Base-by-base conservation (phyloP, 2,113 vertebrate genomes). In the Oncorhynchus mykiss region DNA sequence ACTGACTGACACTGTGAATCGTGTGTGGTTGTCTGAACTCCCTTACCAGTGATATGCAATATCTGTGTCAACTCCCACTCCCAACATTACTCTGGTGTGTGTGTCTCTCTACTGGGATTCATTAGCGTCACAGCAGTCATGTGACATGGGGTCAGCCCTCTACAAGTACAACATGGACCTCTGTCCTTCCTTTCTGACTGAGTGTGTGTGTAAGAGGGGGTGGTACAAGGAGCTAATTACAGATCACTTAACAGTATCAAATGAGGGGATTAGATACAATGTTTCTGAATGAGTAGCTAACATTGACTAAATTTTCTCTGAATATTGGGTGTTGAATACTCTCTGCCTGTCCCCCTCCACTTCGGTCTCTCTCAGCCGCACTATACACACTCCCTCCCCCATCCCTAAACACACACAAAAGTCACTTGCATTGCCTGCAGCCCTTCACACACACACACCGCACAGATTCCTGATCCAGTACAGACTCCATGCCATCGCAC, bases 401-500 rank as follows among this genome's bases (percentile, higher is more conserved):
- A 20, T 34, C 31, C 18, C 67, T 9, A 69, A 20, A 69, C 31
- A 69, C 67, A 69, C 67, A 69, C 68, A 70, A 34, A 34, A 45
- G 16, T 65, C 29, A 64, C 34, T 25, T 22, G 9, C 34, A 51
- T 4, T 34, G 18, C 20, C 25, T 65, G 45, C 74, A 74, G 60
- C 51, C 34, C 57, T 79, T 2, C 49, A 64, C 67, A 71, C 16
- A 8, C 3, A n/a, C 62, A n/a, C 5, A 20, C 49, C 49, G 3
- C 39, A 31, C 8, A 29, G 25, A 84, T 45, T 88, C 87, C 82
- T 20, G 89, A 91, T 88, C 92, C 94, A 82, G 71, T 49, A 1
- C 25, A 0, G 2, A 86, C 16, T 96, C 96, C 95, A 89, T 89
- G 90, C 88, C 96, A 51, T 89, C 91, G 84, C 79, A 83, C 90